Evolutionary conservation across 1,140 invertebrate species (phyloP).

Genomic region (Himalopsyche phryganea): DNA sequence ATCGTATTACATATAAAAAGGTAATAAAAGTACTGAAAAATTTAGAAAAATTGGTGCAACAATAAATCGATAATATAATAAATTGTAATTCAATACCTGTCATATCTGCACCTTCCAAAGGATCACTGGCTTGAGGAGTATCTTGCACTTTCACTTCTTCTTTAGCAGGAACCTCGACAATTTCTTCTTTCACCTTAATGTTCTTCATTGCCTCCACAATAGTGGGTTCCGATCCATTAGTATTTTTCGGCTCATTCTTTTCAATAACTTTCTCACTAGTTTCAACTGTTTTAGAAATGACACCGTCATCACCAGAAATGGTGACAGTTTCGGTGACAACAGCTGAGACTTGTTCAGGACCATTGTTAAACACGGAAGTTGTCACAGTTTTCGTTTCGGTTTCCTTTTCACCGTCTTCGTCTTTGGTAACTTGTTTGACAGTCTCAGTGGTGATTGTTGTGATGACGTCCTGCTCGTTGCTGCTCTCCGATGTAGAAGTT

Average conservation of each 20-base stretch:
- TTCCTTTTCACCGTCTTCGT: slow-evolving; percentile 17
- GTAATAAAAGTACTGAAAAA: not conserved
- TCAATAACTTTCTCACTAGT: not conserved
- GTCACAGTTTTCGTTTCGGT: slow-evolving; percentile 14
- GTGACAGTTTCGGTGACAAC: slow-evolving; percentile 4
- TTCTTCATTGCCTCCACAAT: slow-evolving; percentile 35
- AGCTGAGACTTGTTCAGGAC: not conserved
- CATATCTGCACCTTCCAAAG: slow-evolving; percentile 37
- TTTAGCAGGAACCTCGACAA: slow-evolving; percentile 6
- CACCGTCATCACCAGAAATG: not conserved
- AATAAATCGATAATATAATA: not conserved
- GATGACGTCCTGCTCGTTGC: not conserved
- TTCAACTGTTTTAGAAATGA: not conserved
- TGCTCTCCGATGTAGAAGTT: not conserved
- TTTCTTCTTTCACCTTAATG: slow-evolving; percentile 18
- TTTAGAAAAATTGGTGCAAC: slow-evolving; percentile 9
- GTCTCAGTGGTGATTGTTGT: slow-evolving; percentile 12
- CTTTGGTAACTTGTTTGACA: slow-evolving; percentile 32
- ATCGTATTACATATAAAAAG: slow-evolving; percentile 4
- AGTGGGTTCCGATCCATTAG: slow-evolving; percentile 1
- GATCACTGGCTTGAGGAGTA: slow-evolving; percentile 19
- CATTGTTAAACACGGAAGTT: slow-evolving; percentile 13
- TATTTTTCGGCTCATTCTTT: slow-evolving; percentile 5
- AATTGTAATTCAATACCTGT: slow-evolving; percentile 27
- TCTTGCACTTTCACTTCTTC: slow-evolving; percentile 9